A percentile compares a stretch with the other conserved stretches of the same genome.
phyloP scores from a whole-genome alignment of 1,140 invertebrate genomes.

The Paramacrobiotus metropolitanus region DNA sequence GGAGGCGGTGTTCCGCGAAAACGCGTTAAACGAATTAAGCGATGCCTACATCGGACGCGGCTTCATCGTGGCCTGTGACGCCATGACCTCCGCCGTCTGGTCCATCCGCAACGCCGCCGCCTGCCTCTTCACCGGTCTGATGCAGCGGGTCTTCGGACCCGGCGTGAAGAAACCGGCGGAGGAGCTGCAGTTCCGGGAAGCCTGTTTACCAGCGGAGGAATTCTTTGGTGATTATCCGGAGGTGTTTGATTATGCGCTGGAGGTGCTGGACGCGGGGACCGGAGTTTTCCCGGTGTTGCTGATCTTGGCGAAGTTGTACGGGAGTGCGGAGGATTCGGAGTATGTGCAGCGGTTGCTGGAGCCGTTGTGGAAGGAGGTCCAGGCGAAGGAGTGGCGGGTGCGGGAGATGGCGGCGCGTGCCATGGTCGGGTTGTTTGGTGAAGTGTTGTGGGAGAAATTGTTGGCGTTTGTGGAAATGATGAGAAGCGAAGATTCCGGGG shows the following conservation, averaged over 20 bases:
- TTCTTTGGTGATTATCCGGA: not conserved
- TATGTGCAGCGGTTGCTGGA: not conserved
- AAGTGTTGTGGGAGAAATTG: too few relatives aligned
- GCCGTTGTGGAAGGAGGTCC: too few relatives aligned
- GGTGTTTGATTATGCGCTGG: not conserved
- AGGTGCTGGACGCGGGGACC: not conserved
- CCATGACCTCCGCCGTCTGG: not conserved
- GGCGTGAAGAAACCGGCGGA: not conserved
- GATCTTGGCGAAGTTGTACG: not conserved
- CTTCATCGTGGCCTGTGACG: not conserved
- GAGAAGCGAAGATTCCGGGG: too few relatives aligned
- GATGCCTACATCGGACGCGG: not conserved
- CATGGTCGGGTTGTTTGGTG: too few relatives aligned
- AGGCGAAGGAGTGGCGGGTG: too few relatives aligned
- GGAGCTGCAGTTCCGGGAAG: not conserved
- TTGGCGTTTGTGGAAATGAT: too few relatives aligned
- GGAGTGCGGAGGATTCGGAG: not conserved
- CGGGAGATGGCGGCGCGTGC: too few relatives aligned
- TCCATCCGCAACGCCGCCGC: not conserved
- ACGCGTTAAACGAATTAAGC: not conserved
- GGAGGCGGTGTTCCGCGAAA: not conserved
- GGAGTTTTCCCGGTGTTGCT: not conserved
- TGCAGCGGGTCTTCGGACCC: conserved; percentile 1
- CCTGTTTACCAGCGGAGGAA: not conserved
- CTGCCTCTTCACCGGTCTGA: not conserved